Percentiles rank a stretch among this genome's conserved stretches.
phyloP scores from a whole-genome alignment of 2,113 vertebrate genomes.

The Gymnogyps californianus region DNA sequence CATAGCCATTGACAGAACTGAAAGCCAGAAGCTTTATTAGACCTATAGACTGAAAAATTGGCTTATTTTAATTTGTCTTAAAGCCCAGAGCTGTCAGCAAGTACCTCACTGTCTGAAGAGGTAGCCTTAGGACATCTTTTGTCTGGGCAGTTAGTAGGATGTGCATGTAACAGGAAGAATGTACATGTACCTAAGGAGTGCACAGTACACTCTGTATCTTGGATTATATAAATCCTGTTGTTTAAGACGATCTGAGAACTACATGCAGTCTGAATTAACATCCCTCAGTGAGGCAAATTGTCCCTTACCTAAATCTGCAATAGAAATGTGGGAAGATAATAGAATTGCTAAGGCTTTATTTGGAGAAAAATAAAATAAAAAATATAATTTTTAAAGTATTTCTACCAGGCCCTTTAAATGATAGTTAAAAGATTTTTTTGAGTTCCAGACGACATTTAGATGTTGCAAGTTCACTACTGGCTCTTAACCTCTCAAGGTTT shows the following conservation, averaged over 20 bases:
- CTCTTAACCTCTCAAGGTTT: not conserved
- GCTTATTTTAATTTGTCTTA: conserved; percentile 23
- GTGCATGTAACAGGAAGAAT: not conserved
- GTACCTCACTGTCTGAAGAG: conserved; percentile 31
- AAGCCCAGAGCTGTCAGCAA: not conserved
- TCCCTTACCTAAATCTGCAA: conserved; percentile 20
- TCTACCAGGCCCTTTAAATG: not conserved
- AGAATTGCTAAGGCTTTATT: not conserved
- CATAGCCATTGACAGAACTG: conserved; percentile 16
- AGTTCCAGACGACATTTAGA: conserved; percentile 4
- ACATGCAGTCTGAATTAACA: conserved; percentile 18
- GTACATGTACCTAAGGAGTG: not conserved
- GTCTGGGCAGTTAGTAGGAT: conserved; percentile 1
- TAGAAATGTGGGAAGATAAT: not conserved
- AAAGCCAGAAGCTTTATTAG: conserved; percentile 35
- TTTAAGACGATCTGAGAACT: not conserved
- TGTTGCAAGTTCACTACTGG: not conserved
- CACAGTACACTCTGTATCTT: not conserved
- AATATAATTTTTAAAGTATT: not conserved
- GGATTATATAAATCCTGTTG: not conserved
- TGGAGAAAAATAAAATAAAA: not conserved
- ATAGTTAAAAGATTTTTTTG: not conserved
- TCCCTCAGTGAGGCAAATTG: conserved; percentile 8
- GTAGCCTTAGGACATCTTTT: conserved; percentile 31
- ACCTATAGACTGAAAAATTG: conserved; percentile 31